Conservation (phyloP, 2,113 vertebrate species). For the Macquaria ambigua region DNA sequence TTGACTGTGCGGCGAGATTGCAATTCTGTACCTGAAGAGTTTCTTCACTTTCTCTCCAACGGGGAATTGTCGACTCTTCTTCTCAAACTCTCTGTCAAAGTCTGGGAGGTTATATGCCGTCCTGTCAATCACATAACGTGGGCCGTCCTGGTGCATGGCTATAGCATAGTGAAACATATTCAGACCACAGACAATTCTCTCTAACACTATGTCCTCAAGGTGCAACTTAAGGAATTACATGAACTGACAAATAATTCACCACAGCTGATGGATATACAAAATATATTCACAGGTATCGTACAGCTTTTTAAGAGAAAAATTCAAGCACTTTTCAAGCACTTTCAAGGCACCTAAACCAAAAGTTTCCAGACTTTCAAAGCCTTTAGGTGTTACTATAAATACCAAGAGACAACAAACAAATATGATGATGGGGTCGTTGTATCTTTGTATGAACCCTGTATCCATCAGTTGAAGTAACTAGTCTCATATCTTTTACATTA, state of each 20-base stretch:
- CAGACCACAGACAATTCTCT: not conserved
- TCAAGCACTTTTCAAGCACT: too few species aligned
- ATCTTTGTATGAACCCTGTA: too few species aligned
- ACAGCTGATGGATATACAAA: too few species aligned
- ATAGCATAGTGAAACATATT: not conserved
- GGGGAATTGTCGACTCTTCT: constrained; percentile 89
- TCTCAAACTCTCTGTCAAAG: constrained; percentile 92
- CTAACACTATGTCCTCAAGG: not conserved
- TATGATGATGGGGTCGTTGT: too few species aligned
- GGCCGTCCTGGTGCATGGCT: constrained; percentile 75
- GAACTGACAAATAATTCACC: not conserved
- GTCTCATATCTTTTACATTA: not conserved
- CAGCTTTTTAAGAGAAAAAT: too few species aligned
- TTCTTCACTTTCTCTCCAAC: constrained; percentile 88
- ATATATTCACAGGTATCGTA: too few species aligned
- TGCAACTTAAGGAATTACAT: not conserved
- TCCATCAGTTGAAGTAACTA: not conserved
- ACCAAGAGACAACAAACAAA: too few species aligned
- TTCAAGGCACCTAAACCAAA: too few species aligned
- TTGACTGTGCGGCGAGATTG: constrained; percentile 12
- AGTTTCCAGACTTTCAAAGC: too few species aligned
- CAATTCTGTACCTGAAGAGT: constrained; percentile 88
- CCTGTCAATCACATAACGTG: constrained; percentile 89
- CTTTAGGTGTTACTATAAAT: too few species aligned
- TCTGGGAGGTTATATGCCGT: constrained; percentile 87